Percentiles rank a stretch among this genome's conserved stretches.
phyloP scores from a whole-genome alignment of 2,113 vertebrate species.

The Agapornis roseicollis region DNA sequence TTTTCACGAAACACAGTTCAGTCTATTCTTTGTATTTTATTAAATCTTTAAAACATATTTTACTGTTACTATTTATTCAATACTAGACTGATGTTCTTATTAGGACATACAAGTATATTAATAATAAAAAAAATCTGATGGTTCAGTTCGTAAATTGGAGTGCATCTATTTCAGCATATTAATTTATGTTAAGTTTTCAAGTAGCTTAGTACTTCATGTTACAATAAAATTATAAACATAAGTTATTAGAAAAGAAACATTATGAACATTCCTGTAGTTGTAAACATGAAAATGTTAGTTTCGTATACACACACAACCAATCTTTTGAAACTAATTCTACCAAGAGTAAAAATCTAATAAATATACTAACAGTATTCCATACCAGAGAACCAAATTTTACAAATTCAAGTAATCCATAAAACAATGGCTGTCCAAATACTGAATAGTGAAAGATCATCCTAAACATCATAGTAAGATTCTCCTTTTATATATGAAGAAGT shows the following conservation, averaged over 20 bases:
- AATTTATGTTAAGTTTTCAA: not conserved
- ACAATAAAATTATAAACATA: not conserved
- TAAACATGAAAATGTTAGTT: not conserved
- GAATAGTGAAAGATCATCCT: not conserved
- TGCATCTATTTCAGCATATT: not conserved
- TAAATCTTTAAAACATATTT: not conserved
- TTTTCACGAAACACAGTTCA: not conserved
- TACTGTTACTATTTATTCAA: not conserved
- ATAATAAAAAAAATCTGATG: not conserved
- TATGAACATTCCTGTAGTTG: not conserved
- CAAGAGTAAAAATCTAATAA: not conserved
- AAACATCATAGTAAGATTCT: not conserved
- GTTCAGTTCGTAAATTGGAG: not conserved
- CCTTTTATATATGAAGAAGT: not conserved
- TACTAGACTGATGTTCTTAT: not conserved
- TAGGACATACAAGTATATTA: not conserved
- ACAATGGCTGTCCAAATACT: not conserved
- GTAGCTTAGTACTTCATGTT: not conserved
- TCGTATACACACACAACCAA: not conserved
- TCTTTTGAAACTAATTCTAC: not conserved
- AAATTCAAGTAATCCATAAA: not conserved
- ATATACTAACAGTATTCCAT: not conserved
- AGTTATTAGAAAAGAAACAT: not conserved
- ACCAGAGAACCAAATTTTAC: not conserved
- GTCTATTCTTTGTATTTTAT: not conserved